Evolutionary conservation across 2,888 invertebrate genomes (phyloP).

Genomic region (Ceratothoa steindachneri): DNA sequence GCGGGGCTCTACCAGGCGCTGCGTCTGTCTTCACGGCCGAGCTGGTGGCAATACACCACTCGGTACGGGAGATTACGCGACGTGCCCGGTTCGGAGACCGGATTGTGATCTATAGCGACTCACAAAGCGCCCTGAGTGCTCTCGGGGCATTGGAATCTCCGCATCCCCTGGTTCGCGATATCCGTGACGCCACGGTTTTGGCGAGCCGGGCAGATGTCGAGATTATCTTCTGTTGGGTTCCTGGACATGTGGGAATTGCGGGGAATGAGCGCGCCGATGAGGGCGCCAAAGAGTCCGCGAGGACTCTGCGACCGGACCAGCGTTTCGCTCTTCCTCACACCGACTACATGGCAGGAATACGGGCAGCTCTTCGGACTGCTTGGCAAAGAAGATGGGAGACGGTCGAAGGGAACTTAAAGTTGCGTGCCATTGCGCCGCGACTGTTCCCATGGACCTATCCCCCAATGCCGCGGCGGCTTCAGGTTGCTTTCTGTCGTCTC

Average conservation of each 20-base stretch:
- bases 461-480: too few relatives aligned
- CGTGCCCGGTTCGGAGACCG: too few relatives aligned
- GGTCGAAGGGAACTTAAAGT: not conserved
- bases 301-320: not conserved
- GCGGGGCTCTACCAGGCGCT: too few relatives aligned
- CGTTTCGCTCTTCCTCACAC: not conserved
- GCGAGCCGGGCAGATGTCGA: not conserved
- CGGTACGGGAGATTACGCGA: too few relatives aligned
- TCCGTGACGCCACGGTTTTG: not conserved
- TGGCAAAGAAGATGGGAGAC: not conserved
- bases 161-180: not conserved
- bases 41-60: too few relatives aligned
- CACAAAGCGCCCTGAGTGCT: not conserved
- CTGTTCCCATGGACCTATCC: not conserved
- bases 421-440: not conserved
- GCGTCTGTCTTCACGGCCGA: not conserved
- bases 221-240: not conserved
- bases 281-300: not conserved
- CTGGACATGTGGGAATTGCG: not conserved
- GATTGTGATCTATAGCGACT: not conserved
- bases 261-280: not conserved
- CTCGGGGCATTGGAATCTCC: not conserved
- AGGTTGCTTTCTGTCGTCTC: too few relatives aligned
- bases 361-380: not conserved
- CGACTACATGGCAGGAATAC: not conserved